These are phyloP conservation scores for Cryptus viduatorius DNA, from an alignment of 2,888 invertebrate species.

Conservation along the genomic window DNA sequence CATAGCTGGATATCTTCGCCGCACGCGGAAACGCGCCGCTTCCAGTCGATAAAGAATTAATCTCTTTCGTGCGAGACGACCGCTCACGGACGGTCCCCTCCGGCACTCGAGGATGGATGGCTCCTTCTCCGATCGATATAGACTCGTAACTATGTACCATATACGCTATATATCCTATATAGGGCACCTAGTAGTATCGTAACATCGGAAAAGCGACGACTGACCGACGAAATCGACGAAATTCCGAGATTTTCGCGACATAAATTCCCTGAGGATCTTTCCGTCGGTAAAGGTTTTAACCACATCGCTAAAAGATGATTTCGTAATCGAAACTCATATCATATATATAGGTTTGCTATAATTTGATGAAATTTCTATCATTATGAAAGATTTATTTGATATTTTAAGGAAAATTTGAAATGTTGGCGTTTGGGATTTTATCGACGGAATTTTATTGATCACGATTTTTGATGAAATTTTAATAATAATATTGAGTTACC, in stretches of 20 bases:
- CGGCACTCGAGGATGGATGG: slow-evolving; percentile 65
- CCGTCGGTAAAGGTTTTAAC: neutral
- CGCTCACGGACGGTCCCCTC: slow-evolving; percentile 53
- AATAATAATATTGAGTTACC: no score
- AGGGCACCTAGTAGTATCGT: neutral
- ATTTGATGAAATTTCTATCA: no score
- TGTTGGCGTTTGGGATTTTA: no score
- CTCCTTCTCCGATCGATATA: slow-evolving; percentile 60
- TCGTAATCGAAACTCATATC: neutral
- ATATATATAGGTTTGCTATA: no score
- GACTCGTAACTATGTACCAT: neutral
- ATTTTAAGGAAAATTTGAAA: no score
- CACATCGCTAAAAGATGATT: neutral
- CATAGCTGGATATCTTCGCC: slow-evolving; percentile 68
- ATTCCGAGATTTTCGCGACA: neutral
- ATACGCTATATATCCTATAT: neutral
- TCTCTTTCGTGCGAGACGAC: slow-evolving; percentile 65
- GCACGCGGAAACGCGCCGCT: slow-evolving; percentile 74
- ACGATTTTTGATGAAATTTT: no score
- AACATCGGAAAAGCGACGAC: slow-evolving; percentile 8
- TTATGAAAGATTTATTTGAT: no score
- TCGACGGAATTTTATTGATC: no score
- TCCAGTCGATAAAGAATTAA: slow-evolving; percentile 70
- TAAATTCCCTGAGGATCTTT: neutral
- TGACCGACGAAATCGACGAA: neutral